Evolutionary conservation across 2,888 invertebrate species (phyloP).

Genomic region (Lycophotia porphyrea): DNA sequence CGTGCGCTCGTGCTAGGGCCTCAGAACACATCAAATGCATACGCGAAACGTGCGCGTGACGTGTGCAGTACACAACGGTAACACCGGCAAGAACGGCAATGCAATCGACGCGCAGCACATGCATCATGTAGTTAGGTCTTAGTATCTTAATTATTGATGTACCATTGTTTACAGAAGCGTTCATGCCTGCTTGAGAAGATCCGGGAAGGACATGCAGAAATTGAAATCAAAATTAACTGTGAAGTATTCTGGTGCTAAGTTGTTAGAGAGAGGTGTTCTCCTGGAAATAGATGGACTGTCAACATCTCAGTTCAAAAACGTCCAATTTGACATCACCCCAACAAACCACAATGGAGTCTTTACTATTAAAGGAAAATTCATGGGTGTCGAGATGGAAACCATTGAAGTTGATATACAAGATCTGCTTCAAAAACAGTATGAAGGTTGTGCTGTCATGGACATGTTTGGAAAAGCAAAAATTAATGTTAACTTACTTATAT

Average conservation of each 20-base stretch:
- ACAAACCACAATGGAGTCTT: slow-evolving; percentile 92
- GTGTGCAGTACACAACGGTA: neutral
- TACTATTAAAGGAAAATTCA: slow-evolving; percentile 93
- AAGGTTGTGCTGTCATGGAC: slow-evolving; percentile 94
- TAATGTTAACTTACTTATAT: slow-evolving; percentile 94
- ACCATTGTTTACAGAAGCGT: slow-evolving; percentile 85
- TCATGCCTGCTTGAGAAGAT: slow-evolving; percentile 87
- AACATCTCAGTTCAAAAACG: slow-evolving; percentile 93
- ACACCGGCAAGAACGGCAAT: neutral
- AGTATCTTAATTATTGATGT: neutral
- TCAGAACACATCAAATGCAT: neutral
- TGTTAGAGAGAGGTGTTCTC: slow-evolving; percentile 93
- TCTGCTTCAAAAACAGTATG: slow-evolving; percentile 93
- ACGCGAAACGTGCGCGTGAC: neutral
- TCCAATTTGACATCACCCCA: slow-evolving; percentile 93
- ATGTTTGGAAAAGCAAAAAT: slow-evolving; percentile 95
- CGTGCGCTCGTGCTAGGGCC: too few species aligned
- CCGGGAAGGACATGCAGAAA: slow-evolving; percentile 88
- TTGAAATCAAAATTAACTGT: slow-evolving; percentile 90
- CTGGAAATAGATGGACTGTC: slow-evolving; percentile 93
- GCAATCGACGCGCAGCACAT: neutral
- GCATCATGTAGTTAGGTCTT: neutral
- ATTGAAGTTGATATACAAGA: slow-evolving; percentile 93
- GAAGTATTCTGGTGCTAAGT: slow-evolving; percentile 92
- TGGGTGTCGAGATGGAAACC: slow-evolving; percentile 94